Percentiles rank a stretch among this genome's conserved stretches.
phyloP scores from a whole-genome alignment of 64 coral and sea anemone genomes.

The Exaiptasia diaphana region DNA sequence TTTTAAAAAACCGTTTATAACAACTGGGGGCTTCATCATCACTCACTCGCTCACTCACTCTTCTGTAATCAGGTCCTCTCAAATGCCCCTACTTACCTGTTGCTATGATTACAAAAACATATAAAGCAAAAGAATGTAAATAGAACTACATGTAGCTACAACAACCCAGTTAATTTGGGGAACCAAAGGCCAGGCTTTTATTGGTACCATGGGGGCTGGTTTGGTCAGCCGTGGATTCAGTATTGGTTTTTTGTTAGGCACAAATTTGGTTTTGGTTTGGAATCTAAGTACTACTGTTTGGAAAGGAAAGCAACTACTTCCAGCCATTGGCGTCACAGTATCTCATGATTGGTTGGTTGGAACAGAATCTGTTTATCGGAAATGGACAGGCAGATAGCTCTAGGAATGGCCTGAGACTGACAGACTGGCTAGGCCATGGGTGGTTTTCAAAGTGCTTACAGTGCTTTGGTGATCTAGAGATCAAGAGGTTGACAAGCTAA shows the following conservation, averaged over 20 bases:
- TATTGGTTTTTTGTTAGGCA: conserved; percentile 14
- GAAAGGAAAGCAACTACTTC: neutral
- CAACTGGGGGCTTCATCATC: too few relatives aligned
- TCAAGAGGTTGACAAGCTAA: conserved; percentile 22
- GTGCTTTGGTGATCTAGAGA: conserved; percentile 21
- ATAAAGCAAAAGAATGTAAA: too few relatives aligned
- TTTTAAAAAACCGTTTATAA: too few relatives aligned
- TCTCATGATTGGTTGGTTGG: conserved; percentile 19
- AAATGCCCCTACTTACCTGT: too few relatives aligned
- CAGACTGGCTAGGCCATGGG: conserved; percentile 18
- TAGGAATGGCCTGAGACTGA: conserved; percentile 14
- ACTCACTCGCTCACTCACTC: too few relatives aligned
- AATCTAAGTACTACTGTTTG: neutral
- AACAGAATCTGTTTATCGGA: neutral
- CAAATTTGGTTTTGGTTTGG: conserved; percentile 20
- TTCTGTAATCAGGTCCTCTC: too few relatives aligned
- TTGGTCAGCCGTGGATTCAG: conserved; percentile 7
- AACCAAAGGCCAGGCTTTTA: too few relatives aligned
- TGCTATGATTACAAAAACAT: too few relatives aligned
- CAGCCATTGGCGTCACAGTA: neutral
- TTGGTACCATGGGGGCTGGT: neutral
- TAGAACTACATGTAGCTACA: too few relatives aligned
- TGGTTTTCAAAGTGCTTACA: conserved; percentile 4
- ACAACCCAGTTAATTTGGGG: too few relatives aligned
- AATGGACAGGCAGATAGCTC: neutral